Conservation (phyloP, 2,888 invertebrate species). For the Euspilapteryx auroguttella region DNA sequence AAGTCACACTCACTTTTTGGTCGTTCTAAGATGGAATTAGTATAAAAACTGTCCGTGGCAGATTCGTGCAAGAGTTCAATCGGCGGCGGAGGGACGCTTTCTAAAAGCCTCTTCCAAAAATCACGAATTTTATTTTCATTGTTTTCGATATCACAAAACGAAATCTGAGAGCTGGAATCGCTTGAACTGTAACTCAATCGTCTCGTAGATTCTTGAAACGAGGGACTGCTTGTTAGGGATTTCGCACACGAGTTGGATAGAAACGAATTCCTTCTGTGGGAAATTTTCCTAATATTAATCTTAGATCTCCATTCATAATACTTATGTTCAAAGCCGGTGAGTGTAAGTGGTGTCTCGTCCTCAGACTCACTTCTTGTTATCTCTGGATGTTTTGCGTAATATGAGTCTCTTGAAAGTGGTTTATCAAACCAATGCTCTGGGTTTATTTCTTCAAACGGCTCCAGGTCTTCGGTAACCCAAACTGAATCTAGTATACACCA, state of each 20-base stretch:
- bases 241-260: conserved; percentile 16
- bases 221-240: conserved; percentile 15
- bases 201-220: conserved; percentile 7
- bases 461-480: conserved; percentile 43
- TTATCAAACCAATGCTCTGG: conserved; percentile 30
- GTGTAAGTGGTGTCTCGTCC: conserved; percentile 34
- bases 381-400: conserved; percentile 40
- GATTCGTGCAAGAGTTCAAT: background rate
- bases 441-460: conserved; percentile 44
- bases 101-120: background rate
- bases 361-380: conserved; percentile 50
- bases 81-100: conserved; percentile 2
- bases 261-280: conserved; percentile 19
- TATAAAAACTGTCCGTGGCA: background rate
- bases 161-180: background rate
- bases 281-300: conserved; percentile 24
- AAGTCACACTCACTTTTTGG: background rate
- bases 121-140: background rate
- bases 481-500: conserved; percentile 39
- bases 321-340: conserved; percentile 33
- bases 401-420: conserved; percentile 37
- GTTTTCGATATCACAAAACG: background rate
- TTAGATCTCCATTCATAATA: conserved; percentile 39
- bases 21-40: background rate
- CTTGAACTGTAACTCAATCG: background rate